phyloP scores from a whole-genome alignment of 1,140 invertebrate genomes.

The Bilobella aurantiaca region DNA sequence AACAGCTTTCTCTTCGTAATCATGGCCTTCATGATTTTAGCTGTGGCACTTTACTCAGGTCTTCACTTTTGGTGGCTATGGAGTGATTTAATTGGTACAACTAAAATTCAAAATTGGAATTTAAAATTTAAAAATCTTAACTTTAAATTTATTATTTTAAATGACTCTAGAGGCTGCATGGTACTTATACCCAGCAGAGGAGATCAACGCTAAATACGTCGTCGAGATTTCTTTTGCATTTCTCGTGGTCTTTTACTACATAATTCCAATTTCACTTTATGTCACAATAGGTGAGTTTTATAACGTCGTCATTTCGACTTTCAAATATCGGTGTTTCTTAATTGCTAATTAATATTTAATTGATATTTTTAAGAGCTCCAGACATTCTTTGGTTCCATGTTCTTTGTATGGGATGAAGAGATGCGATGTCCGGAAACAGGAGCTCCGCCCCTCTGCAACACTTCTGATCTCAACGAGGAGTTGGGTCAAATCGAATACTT shows the following conservation, averaged over 20 bases:
- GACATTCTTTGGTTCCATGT: constrained; percentile 56
- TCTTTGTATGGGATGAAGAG: constrained; percentile 52
- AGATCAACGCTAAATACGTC: constrained; percentile 22
- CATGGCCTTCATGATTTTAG: not conserved
- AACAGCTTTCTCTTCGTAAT: not conserved
- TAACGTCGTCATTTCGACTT: too few species aligned
- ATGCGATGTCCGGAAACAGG: constrained; percentile 45
- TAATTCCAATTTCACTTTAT: constrained; percentile 60
- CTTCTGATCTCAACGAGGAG: constrained; percentile 59
- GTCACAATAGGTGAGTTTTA: constrained; percentile 53
- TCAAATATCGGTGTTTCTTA: not conserved
- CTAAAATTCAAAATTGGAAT: not conserved
- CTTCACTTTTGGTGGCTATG: constrained; percentile 40
- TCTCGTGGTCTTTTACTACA: constrained; percentile 54
- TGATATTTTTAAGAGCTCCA: constrained; percentile 49
- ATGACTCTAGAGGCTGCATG: constrained; percentile 3
- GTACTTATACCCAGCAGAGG: constrained; percentile 1
- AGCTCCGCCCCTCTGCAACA: constrained; percentile 48
- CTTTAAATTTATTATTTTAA: too few species aligned
- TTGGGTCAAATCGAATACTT: constrained; percentile 48
- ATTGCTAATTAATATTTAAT: not conserved
- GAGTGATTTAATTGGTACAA: not conserved
- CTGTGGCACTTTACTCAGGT: constrained; percentile 42
- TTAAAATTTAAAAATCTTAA: not conserved
- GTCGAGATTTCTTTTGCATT: constrained; percentile 45